Base-by-base conservation (phyloP, 2,113 vertebrate genomes). In the Polypterus senegalus region DNA sequence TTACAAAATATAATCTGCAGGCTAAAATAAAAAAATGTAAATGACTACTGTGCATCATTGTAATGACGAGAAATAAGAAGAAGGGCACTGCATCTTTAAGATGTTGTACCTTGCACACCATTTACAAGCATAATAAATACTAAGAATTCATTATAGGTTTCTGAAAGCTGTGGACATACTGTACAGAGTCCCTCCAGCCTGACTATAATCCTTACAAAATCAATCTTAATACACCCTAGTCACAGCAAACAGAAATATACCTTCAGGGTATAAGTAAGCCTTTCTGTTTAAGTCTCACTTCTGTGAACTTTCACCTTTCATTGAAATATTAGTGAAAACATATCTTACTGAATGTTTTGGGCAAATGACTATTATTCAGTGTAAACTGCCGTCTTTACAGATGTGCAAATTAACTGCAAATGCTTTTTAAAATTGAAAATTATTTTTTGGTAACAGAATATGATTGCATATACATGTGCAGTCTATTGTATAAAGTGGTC, bases 191-290 rank as follows among this genome's bases (percentile, higher is more conserved):
- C 65, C 67, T 63, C 54, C 70, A 61, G 74, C 47, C 8, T 70
- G 49, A 68, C 11, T 63, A 57, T 67, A 78, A 76, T 77, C 69
- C 69, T 63, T 62, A 65, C 65, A 75, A 78, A 80, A 84, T 84
- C 82, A 76, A 81, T 83, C 76, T 82, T 79, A 72, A 82, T 82
- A 80, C 76, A 74, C 74, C 66, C 61, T 68, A 73, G 73, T 76
- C 75, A 81, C 80, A 82, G 78, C 72, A 76, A 77, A 69, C 71
- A 73, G 75, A 74, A 63, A 62, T 47, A 59, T 63, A 60, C 71
- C 71, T 74, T 66, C 63, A 69, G 76, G 52, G 59, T 66, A 73
- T 74, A 63, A 63, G 67, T 65, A 69, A 70, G 70, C 72, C 65
- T 63, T 66, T 77, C 60, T 63, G 62, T 0, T 0, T 65, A 61